A percentile compares a stretch with the other conserved stretches of the same genome.
Conservation (phyloP, 2,888 invertebrate species). For the Papilio elwesi region DNA sequence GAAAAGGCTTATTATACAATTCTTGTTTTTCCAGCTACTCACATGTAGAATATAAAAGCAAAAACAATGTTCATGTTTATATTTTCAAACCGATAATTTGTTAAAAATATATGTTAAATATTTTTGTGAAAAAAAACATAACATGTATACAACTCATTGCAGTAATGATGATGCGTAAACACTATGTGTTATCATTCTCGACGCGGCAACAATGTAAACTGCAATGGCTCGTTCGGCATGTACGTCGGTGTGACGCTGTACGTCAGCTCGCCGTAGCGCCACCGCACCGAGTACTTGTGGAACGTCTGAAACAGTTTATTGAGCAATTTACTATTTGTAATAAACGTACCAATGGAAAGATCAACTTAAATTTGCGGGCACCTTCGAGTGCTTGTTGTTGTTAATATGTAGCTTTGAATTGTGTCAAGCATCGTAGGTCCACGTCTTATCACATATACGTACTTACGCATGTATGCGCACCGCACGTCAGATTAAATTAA, state of each 20-base stretch:
- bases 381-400: background rate
- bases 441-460: too few species aligned
- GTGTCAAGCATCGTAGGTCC: too few species aligned
- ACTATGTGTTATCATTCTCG: constrained; percentile 40
- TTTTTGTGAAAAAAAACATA: background rate
- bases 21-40: too few species aligned
- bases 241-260: constrained; percentile 90
- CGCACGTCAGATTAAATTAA: too few species aligned
- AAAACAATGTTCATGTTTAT: too few species aligned
- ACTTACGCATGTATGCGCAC: too few species aligned
- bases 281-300: constrained; percentile 88
- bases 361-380: too few species aligned
- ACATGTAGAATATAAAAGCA: too few species aligned
- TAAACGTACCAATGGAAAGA: background rate
- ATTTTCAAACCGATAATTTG: too few species aligned
- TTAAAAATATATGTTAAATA: too few species aligned
- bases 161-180: constrained; percentile 19
- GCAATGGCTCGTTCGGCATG: constrained; percentile 88
- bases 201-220: constrained; percentile 85
- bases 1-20: too few species aligned
- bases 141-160: constrained; percentile 1
- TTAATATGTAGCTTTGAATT: too few species aligned
- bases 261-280: constrained; percentile 86
- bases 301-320: constrained; percentile 84
- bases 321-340: background rate